Percentiles rank a stretch among this genome's conserved stretches.
phyloP scores from a whole-genome alignment of 2,888 invertebrate species.

The Punctoribates punctum region DNA sequence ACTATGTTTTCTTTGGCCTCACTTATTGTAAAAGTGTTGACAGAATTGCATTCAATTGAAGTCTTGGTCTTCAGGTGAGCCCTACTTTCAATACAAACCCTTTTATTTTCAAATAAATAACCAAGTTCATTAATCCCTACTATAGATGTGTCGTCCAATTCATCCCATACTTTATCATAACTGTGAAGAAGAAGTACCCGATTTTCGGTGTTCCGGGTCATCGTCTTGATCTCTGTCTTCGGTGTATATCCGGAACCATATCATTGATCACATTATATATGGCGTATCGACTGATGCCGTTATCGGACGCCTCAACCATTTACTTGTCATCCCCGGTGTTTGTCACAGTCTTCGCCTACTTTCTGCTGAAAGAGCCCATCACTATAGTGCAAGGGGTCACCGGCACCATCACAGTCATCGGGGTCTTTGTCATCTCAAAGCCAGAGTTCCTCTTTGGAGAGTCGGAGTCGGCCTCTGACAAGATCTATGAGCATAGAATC shows the following conservation, averaged over 20 bases:
- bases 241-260: slow-evolving; percentile 29
- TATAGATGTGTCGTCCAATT: no score
- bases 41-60: slow-evolving; percentile 32
- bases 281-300: slow-evolving; percentile 64
- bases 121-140: no score
- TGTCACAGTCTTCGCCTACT: slow-evolving; percentile 64
- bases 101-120: no score
- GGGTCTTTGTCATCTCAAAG: slow-evolving; percentile 77
- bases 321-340: slow-evolving; percentile 89
- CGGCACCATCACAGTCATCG: slow-evolving; percentile 74
- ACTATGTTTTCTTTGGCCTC: no score
- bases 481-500: no score
- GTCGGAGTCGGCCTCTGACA: slow-evolving; percentile 52
- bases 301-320: slow-evolving; percentile 83
- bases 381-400: slow-evolving; percentile 63
- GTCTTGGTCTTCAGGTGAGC: slow-evolving; percentile 39
- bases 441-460: slow-evolving; percentile 74
- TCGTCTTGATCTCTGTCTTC: slow-evolving; percentile 6
- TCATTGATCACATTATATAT: slow-evolving; percentile 16
- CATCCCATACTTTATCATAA: no score
- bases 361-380: slow-evolving; percentile 78
- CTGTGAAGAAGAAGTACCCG: no score
- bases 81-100: no score
- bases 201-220: neutral
- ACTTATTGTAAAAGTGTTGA: slow-evolving; percentile 41